Conservation (phyloP, 2,888 invertebrate species). For the Caenorhabditis sinica region DNA sequence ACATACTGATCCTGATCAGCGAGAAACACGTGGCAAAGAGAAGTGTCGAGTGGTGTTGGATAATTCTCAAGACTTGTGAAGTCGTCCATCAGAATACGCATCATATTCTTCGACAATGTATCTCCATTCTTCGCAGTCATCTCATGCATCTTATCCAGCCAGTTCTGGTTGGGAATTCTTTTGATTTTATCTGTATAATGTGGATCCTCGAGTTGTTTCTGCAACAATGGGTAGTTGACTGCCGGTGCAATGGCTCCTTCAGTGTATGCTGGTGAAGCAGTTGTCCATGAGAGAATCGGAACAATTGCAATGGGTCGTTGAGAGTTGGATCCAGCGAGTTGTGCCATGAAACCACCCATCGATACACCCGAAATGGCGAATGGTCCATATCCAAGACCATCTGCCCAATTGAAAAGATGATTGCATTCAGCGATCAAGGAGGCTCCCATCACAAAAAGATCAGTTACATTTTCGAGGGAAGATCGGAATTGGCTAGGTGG, state of each 20-base stretch:
- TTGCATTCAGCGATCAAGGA: constrained; percentile 93
- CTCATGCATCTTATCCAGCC: constrained; percentile 70
- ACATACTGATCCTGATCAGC: constrained; percentile 81
- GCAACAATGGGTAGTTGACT: constrained; percentile 59
- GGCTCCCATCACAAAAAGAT: constrained; percentile 99
- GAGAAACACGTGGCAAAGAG: constrained; percentile 91
- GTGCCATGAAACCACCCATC: constrained; percentile 91
- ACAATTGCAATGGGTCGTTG: constrained; percentile 93
- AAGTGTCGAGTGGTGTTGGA: constrained; percentile 91
- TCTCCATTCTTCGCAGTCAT: constrained; percentile 60
- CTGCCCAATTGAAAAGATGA: constrained; percentile 95
- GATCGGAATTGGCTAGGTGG: constrained; percentile 86
- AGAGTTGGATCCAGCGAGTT: constrained; percentile 96
- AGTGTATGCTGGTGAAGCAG: constrained; percentile 93
- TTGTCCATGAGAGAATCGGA: constrained; percentile 97
- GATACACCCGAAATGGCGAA: constrained; percentile 91
- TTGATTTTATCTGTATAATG: constrained; percentile 67
- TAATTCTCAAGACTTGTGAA: constrained; percentile 97
- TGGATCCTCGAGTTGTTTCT: constrained; percentile 66
- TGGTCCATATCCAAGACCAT: constrained; percentile 93
- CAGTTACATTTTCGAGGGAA: constrained; percentile 94
- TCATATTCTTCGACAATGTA: constrained; percentile 85
- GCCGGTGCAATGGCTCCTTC: constrained; percentile 68
- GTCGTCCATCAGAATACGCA: constrained; percentile 98
- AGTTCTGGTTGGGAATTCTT: constrained; percentile 66